phyloP scores from a whole-genome alignment of 35 echinoderm and acorn worm genomes.

The Apostichopus parvimensis region DNA sequence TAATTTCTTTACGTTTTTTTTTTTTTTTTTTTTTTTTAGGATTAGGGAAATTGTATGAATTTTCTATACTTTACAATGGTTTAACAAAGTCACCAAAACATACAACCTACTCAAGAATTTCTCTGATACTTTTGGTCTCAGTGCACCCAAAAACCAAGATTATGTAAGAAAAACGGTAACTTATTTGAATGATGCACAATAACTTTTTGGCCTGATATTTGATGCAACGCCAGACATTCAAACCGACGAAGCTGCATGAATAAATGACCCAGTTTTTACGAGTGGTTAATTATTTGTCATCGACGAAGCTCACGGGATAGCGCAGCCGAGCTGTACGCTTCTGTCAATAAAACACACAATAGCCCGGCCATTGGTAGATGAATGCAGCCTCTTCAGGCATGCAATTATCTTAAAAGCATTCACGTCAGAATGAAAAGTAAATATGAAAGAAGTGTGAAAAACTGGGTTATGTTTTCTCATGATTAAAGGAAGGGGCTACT shows the following conservation, averaged over 20 bases:
- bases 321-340: not conserved
- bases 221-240: conserved; percentile 11
- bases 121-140: too few relatives aligned
- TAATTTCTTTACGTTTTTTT: too few relatives aligned
- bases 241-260: conserved; percentile 28
- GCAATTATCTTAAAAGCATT: conserved; percentile 44
- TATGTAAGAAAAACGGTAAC: not conserved
- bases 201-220: not conserved
- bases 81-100: too few relatives aligned
- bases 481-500: conserved; percentile 10
- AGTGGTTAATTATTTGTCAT: conserved; percentile 51
- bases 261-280: conserved; percentile 47
- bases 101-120: too few relatives aligned
- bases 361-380: conserved; percentile 10
- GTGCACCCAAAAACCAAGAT: not conserved
- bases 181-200: not conserved
- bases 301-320: not conserved
- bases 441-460: conserved; percentile 33
- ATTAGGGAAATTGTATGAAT: too few relatives aligned
- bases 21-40: too few relatives aligned
- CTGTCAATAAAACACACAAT: conserved; percentile 41
- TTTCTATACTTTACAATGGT: too few relatives aligned
- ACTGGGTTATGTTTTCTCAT: conserved; percentile 40
- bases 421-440: conserved; percentile 16
- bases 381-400: conserved; percentile 20